phyloP scores from a whole-genome alignment of 2,888 invertebrate genomes.

The Rhynchonema sp. region DNA sequence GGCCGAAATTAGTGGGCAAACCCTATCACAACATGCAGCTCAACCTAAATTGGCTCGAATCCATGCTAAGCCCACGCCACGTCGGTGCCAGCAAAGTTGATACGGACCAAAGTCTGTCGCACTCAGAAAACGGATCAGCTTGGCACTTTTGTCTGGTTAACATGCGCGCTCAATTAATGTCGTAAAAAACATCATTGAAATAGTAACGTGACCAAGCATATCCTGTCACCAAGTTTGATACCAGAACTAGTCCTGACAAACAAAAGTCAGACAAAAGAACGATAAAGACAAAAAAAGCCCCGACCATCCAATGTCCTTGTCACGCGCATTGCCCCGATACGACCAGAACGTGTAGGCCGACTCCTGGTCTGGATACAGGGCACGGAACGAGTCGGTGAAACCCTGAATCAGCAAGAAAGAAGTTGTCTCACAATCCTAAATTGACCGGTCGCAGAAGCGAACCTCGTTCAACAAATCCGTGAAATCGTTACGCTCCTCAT shows the following conservation, averaged over 20 bases:
- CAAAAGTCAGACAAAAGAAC: not conserved
- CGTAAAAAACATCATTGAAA: not conserved
- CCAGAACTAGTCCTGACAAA: not conserved
- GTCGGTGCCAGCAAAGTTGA: too few species aligned
- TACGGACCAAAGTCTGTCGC: too few species aligned
- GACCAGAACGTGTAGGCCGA: conserved; percentile 81
- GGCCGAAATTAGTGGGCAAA: too few species aligned
- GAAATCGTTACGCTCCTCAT: conserved; percentile 55
- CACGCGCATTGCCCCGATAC: conserved; percentile 64
- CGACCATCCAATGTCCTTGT: conserved; percentile 84
- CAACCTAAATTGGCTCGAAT: too few species aligned
- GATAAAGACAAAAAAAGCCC: conserved; percentile 23
- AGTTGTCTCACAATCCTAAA: too few species aligned
- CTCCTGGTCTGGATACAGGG: conserved; percentile 59
- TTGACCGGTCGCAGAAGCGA: conserved; percentile 67
- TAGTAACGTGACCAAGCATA: too few species aligned
- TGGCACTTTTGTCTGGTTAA: not conserved
- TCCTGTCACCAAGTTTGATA: too few species aligned
- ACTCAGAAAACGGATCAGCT: too few species aligned
- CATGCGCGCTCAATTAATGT: not conserved
- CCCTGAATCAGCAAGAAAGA: not conserved
- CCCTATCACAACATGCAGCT: too few species aligned
- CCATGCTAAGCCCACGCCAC: too few species aligned
- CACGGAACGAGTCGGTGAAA: conserved; percentile 41
- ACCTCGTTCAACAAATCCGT: not conserved